A percentile compares a stretch with the other conserved stretches of the same genome.
These are phyloP conservation scores for Muntiacus muntjak DNA, from an alignment of 2,113 vertebrate species.

Conservation along the genomic window DNA sequence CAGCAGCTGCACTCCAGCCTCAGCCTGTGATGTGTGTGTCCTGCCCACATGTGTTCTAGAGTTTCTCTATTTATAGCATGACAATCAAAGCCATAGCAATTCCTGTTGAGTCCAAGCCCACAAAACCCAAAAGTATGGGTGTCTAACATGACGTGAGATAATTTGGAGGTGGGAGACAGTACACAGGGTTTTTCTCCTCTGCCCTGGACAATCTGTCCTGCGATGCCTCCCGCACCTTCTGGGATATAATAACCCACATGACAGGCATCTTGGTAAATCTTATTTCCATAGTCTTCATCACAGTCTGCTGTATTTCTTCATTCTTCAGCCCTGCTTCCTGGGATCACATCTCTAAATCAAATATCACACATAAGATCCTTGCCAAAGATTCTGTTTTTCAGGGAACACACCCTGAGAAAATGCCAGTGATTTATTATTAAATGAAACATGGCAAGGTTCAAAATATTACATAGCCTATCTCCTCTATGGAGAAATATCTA, in stretches of 20 bases:
- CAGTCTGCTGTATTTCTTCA: background rate
- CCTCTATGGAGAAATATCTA: background rate
- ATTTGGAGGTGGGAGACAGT: background rate
- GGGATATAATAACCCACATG: background rate
- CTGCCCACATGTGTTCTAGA: background rate
- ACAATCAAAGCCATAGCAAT: accelerated
- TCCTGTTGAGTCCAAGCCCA: accelerated
- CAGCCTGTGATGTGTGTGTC: accelerated
- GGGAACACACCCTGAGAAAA: background rate
- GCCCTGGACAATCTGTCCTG: too few relatives aligned
- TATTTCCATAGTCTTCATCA: background rate
- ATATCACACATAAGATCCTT: background rate
- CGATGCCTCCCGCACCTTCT: background rate
- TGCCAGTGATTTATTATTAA: background rate
- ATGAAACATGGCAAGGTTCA: background rate
- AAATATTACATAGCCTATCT: background rate
- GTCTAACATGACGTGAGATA: background rate
- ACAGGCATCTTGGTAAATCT: background rate
- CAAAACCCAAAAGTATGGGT: accelerated
- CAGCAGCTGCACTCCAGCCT: background rate
- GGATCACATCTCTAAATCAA: background rate
- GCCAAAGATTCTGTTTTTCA: background rate
- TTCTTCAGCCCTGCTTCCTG: background rate
- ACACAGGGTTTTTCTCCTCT: accelerated
- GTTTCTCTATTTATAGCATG: background rate